phyloP scores from a whole-genome alignment of 2,797 vertebrate genomes.

The Enteromius viviparus region DNA sequence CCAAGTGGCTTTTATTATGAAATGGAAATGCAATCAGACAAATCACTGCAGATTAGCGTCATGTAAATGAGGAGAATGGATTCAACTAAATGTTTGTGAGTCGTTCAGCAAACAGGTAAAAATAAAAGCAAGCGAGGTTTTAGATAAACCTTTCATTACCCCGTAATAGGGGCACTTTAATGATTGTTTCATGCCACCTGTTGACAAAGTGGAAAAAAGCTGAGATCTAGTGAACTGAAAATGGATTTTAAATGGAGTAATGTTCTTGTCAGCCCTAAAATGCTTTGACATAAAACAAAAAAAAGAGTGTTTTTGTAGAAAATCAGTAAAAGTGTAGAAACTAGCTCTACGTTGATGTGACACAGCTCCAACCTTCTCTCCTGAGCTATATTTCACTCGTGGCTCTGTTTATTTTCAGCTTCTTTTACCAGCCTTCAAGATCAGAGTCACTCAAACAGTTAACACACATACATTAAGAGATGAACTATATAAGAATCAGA shows the following conservation, averaged over 20 bases:
- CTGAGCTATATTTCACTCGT: conserved; percentile 46
- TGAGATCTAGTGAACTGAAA: conserved; percentile 2
- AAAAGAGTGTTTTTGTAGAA: neutral
- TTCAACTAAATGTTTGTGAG: too few relatives aligned
- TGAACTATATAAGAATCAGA: conserved; percentile 28
- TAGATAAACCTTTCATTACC: too few relatives aligned
- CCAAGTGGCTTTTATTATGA: too few relatives aligned
- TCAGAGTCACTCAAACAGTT: conserved; percentile 12
- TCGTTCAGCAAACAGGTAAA: too few relatives aligned
- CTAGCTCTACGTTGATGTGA: neutral
- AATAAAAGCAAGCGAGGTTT: too few relatives aligned
- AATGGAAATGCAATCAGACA: too few relatives aligned
- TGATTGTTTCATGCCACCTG: conserved; percentile 32
- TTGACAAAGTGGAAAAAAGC: neutral
- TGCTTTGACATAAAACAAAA: neutral
- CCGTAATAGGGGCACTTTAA: too few relatives aligned
- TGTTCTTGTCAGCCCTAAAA: neutral
- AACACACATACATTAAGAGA: conserved; percentile 11
- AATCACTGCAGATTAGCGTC: too few relatives aligned
- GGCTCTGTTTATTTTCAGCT: conserved; percentile 54
- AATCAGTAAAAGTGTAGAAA: conserved; percentile 35
- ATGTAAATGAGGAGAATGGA: too few relatives aligned
- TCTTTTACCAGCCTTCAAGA: conserved; percentile 31
- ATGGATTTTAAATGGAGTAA: neutral
- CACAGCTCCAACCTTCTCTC: conserved; percentile 45